Base-by-base conservation (phyloP, 2,888 invertebrate species). In the Teleiodes luculella region DNA sequence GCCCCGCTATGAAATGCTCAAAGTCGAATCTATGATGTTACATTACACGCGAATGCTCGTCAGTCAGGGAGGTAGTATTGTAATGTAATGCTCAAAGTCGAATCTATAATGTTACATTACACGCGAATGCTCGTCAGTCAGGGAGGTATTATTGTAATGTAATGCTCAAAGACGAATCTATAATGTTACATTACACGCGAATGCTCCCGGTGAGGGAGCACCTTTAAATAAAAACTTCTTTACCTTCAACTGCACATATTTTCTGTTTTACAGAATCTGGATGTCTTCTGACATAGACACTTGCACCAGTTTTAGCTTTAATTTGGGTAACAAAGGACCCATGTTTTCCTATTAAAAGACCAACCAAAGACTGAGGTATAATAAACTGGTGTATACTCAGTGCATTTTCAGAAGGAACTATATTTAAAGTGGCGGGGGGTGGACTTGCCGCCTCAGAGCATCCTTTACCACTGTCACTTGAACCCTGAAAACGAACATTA, bases 391-490 rank as follows among this genome's bases (percentile, higher is more conserved):
- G 94, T 83, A 88, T 87, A 65, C 89, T 85, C 62, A 91, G 78
- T 5, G 88, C 87, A 37, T 80, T 72, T 59, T 86, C 79, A 51
- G 81, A 75, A 56, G 83, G 78, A 63, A 89, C 86, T 64, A 91
- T 88, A 59, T 91, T 90, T 57, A 90, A 85, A 59, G 90, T 90
- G 24, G 92, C 91, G 53, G 94, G 91, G 13, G 94, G 93, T 37
- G 94, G 94, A 61, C 94, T 94, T 55, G 93, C 92, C 28, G 92
- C 91, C 68, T 94, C 94, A 65, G 94, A 94, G 67, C 93, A 92
- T 64, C 96, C 95, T 86, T 95, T 95, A 46, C 95, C 95, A 80
- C 95, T 95, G 78, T 96, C 96, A 78, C 94, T 95, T 56, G 95
- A 95, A 59, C 94, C 94, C 93, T 93, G 72, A 56, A 78, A 80